Base-by-base conservation (phyloP, 2,113 vertebrate species). In the Dipodomys ordii region DNA sequence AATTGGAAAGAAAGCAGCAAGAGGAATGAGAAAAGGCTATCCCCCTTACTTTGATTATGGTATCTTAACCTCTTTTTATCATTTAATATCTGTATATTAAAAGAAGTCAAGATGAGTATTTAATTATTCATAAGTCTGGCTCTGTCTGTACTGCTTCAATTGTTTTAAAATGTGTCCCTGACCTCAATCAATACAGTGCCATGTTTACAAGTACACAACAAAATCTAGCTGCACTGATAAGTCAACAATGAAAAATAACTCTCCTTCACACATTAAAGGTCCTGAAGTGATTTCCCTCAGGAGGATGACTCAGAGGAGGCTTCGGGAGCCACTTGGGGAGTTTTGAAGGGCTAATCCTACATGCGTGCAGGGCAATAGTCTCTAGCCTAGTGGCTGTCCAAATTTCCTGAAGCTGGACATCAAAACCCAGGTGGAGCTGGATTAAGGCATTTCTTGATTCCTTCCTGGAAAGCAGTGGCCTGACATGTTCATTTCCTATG, bases 401-500 rank as follows among this genome's bases (percentile, higher is more conserved):
- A 20, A 84, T 73, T 83, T 88, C 57, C 95, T n/a, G 65, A 93
- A 82, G 44, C 25, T 82, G 92, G 87, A 86, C 88, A 69, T 72
- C 71, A 78, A 90, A 67, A 62, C 30, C 46, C 22, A 6, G 65
- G 35, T 82, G 57, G 39, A 87, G 69, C 57, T 92, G 73, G 69
- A 25, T 57, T 7, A 9, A 89, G 73, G 69, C 35, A 68, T 74
- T 82, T 71, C 83, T 90, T 78, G 22, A 78, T 76, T 95, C 72
- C 73, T 88, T 95, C 93, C 46, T 7, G 83, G 89, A 93, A 92
- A 96, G 79, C 74, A 65, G 64, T 32, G 39, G 92, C 93, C 87
- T 77, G 68, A 79, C 68, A 57, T 90, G 95, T 81, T 94, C 67
- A 32, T 83, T 96, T 96, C 92, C 96, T 88, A 68, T 85, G 67